Evolutionary conservation across 2,113 vertebrate species (phyloP).

Genomic region (Mesitornis unicolor): DNA sequence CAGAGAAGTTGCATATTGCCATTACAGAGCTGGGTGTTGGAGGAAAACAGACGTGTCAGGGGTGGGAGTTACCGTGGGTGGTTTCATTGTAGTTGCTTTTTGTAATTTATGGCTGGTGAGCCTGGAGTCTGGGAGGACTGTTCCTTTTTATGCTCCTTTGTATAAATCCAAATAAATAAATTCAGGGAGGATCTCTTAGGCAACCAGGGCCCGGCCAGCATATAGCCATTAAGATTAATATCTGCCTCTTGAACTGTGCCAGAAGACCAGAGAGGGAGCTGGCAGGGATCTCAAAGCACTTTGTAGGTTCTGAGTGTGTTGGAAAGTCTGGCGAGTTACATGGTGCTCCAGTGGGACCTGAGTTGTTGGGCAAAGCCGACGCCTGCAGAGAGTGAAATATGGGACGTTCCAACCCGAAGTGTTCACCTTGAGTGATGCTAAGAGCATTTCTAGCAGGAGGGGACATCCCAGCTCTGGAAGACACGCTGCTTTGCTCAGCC

Average conservation of each 20-base stretch:
- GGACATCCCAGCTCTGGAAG: not conserved
- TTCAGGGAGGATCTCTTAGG: conserved; percentile 60
- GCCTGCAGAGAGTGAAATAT: not conserved
- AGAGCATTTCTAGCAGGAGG: not conserved
- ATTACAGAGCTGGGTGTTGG: not conserved
- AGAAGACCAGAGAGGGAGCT: conserved; percentile 50
- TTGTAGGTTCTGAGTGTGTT: not conserved
- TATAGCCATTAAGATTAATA: conserved; percentile 58
- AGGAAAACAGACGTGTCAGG: not conserved
- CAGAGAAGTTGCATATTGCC: not conserved
- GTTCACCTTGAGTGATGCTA: conserved; percentile 7
- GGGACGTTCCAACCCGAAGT: not conserved
- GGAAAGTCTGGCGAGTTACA: conserved; percentile 37
- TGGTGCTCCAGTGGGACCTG: conserved; percentile 4
- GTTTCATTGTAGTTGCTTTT: conserved; percentile 61
- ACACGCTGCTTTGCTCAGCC: not conserved
- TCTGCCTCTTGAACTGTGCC: not conserved
- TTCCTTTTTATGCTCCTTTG: conserved; percentile 60
- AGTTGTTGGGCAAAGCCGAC: not conserved
- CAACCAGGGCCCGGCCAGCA: conserved; percentile 3
- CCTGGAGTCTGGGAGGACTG: conserved; percentile 59
- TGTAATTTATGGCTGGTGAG: conserved; percentile 61
- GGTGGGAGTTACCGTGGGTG: conserved; percentile 47
- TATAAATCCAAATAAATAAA: conserved; percentile 68
- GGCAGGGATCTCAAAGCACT: conserved; percentile 53